Conservation (phyloP, 2,113 vertebrate genomes). For the Mungos mungo region DNA sequence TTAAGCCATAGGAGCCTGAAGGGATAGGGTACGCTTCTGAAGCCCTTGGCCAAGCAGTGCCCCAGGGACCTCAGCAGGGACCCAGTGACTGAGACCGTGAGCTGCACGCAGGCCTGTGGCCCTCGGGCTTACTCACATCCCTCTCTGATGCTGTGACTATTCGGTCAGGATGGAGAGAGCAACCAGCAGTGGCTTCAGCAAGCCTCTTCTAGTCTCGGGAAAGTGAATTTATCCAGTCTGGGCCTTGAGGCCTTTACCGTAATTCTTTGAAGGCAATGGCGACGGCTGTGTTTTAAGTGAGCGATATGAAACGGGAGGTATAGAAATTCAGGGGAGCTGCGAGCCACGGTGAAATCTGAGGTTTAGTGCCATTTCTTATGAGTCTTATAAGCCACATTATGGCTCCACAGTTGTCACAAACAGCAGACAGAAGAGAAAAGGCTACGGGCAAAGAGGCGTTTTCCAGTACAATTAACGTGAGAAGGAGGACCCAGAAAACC, state of each 20-base stretch:
- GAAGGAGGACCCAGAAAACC: background rate
- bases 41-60: background rate
- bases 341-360: background rate
- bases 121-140: background rate
- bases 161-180: background rate
- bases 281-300: background rate
- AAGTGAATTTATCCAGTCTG: background rate
- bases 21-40: background rate
- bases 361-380: background rate
- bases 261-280: background rate
- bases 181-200: too few relatives aligned
- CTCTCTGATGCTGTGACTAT: background rate
- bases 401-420: fast-evolving
- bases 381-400: background rate
- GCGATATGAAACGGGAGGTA: background rate
- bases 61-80: too few relatives aligned
- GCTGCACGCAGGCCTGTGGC: background rate
- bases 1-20: background rate
- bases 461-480: background rate
- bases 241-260: background rate
- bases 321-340: background rate
- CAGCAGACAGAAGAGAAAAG: background rate
- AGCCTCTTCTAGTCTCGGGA: background rate
- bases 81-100: fast-evolving
- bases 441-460: background rate